phyloP scores from a whole-genome alignment of 2,113 vertebrate genomes.

The Nannospalax galili region DNA sequence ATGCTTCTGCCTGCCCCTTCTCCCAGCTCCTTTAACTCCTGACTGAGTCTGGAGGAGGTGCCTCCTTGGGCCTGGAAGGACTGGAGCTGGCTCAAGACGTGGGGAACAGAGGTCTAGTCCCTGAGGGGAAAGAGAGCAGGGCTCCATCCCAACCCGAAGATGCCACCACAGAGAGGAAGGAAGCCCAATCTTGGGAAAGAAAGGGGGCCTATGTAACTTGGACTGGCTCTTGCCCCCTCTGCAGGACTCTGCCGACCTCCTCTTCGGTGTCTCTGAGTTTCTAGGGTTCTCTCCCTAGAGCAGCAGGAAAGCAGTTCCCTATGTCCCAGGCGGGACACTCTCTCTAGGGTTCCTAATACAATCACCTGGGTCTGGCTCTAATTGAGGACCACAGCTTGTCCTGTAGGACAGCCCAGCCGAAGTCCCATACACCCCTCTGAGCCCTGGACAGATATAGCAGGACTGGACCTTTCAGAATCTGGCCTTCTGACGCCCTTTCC shows the following conservation, averaged over 20 bases:
- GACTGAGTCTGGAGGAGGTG: not conserved
- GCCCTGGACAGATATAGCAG: not conserved
- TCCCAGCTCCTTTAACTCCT: not conserved
- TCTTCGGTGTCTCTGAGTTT: no score
- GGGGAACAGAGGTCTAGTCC: not conserved
- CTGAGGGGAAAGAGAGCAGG: fast-evolving
- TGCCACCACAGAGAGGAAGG: not conserved
- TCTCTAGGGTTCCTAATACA: not conserved
- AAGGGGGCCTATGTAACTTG: not conserved
- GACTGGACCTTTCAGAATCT: not conserved
- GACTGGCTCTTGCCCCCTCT: not conserved
- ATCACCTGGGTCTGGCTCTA: not conserved
- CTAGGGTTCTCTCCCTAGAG: not conserved
- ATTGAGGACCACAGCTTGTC: no score
- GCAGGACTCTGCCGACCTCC: not conserved
- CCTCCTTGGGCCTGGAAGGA: not conserved
- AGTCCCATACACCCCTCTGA: not conserved
- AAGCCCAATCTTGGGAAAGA: not conserved
- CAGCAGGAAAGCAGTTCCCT: not conserved
- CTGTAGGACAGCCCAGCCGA: not conserved
- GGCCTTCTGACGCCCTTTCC: not conserved
- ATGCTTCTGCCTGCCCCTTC: not conserved
- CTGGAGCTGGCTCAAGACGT: not conserved
- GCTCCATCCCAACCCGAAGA: not conserved
- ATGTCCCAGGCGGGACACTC: fast-evolving